Percentiles rank a stretch among this genome's conserved stretches.
Evolutionary conservation across 1,140 invertebrate species (phyloP).

Genomic region (Steinernema khuongi): DNA sequence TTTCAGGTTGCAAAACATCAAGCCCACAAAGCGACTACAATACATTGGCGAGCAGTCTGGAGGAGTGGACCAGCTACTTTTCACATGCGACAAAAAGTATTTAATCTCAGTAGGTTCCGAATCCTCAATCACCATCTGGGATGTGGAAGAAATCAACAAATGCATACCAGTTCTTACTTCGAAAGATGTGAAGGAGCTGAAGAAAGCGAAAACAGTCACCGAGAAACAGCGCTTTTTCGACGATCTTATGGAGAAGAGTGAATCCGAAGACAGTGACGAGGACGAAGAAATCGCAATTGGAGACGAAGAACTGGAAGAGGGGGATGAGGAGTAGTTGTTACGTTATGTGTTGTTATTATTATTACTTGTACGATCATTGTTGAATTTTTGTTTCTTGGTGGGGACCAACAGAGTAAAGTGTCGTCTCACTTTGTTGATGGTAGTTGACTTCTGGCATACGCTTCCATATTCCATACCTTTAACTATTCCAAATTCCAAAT

Average conservation of each 20-base stretch:
- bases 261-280: conserved; percentile 18
- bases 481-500: too few species aligned
- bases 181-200: conserved; percentile 24
- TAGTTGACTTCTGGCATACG: not conserved
- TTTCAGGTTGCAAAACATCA: conserved; percentile 30
- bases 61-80: not conserved
- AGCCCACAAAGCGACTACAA: conserved; percentile 27
- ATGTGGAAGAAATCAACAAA: conserved; percentile 22
- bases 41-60: not conserved
- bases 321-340: conserved; percentile 22
- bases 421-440: too few species aligned
- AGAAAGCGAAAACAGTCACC: conserved; percentile 25
- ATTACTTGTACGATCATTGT: too few species aligned
- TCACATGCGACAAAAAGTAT: not conserved
- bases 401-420: too few species aligned
- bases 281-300: conserved; percentile 16
- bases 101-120: conserved; percentile 7
- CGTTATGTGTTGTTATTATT: too few species aligned
- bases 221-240: conserved; percentile 33
- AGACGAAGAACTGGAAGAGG: conserved; percentile 14
- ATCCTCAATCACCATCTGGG: conserved; percentile 28
- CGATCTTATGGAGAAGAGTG: conserved; percentile 22
- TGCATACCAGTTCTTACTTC: conserved; percentile 30
- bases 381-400: too few species aligned
- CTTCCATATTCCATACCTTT: conserved; percentile 2